Percentiles rank a stretch among this genome's conserved stretches.
Conservation (phyloP, 1,140 invertebrate genomes). For the Ctenoplectra terminalis region DNA sequence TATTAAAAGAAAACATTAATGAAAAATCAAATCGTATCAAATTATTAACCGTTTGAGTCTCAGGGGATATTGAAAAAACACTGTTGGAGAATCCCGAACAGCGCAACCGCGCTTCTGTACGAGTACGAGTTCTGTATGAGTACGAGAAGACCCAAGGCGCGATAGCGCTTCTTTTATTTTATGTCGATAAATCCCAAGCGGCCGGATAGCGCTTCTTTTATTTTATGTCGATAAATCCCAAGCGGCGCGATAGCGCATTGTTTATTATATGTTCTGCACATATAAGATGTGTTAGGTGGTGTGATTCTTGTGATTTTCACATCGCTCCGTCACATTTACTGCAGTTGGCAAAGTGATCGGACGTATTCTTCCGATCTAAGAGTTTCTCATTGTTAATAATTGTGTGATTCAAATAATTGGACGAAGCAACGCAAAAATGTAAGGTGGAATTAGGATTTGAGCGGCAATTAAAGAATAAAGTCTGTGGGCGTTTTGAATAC, state of each 20-base stretch:
- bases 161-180: background rate
- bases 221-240: background rate
- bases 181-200: background rate
- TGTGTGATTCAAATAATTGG: background rate
- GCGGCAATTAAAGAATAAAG: too few relatives aligned
- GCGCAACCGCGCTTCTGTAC: too few relatives aligned
- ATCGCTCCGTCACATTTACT: too few relatives aligned
- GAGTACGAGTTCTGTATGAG: too few relatives aligned
- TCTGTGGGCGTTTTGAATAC: too few relatives aligned
- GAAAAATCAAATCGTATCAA: too few relatives aligned
- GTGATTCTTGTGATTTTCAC: background rate
- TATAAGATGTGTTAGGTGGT: background rate
- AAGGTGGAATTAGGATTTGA: too few relatives aligned
- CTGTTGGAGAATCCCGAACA: too few relatives aligned
- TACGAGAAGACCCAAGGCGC: background rate
- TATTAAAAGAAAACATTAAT: too few relatives aligned
- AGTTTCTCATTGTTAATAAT: constrained; percentile 2
- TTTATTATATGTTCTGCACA: background rate
- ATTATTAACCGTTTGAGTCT: background rate
- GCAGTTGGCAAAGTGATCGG: too few relatives aligned
- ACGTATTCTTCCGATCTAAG: background rate
- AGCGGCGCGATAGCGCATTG: background rate
- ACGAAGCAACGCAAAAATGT: constrained; percentile 10
- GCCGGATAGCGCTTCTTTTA: background rate
- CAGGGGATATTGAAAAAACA: too few relatives aligned